phyloP scores from a whole-genome alignment of 1,140 invertebrate species.

The Drosophila jambulina region DNA sequence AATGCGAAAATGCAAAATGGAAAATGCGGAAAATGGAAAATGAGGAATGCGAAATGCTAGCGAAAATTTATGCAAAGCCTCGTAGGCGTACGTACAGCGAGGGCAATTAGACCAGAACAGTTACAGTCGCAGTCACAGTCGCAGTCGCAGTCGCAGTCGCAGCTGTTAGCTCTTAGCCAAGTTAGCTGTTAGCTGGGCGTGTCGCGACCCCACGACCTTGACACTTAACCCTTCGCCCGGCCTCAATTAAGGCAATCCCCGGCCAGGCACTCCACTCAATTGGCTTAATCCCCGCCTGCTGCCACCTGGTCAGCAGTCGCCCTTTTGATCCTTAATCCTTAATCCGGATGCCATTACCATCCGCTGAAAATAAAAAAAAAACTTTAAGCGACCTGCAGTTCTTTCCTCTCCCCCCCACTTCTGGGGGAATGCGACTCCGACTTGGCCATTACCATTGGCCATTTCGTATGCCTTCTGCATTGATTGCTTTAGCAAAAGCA shows the following conservation, averaged over 20 bases:
- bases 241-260: conserved; percentile 33
- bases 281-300: conserved; percentile 37
- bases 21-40: conserved; percentile 33
- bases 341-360: conserved; percentile 72
- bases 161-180: conserved; percentile 12
- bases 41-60: conserved; percentile 27
- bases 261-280: conserved; percentile 40
- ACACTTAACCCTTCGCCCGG: conserved; percentile 15
- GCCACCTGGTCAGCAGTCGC: conserved; percentile 24
- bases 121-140: not conserved
- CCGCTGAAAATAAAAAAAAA: conserved; percentile 3
- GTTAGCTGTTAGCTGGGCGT: conserved; percentile 8
- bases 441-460: conserved; percentile 20
- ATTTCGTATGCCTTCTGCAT: conserved; percentile 24
- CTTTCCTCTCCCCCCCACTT: conserved; percentile 1
- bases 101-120: conserved; percentile 27
- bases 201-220: conserved; percentile 22
- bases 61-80: conserved; percentile 16
- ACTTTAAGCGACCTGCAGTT: conserved; percentile 24
- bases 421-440: not conserved
- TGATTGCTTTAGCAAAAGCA: conserved; percentile 24
- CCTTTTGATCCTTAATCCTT: conserved; percentile 48
- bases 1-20: conserved; percentile 14
- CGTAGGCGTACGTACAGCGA: not conserved
- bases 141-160: not conserved